These are phyloP conservation scores for Labrus mixtus DNA, from an alignment of 2,113 vertebrate genomes.

Conservation along the genomic window DNA sequence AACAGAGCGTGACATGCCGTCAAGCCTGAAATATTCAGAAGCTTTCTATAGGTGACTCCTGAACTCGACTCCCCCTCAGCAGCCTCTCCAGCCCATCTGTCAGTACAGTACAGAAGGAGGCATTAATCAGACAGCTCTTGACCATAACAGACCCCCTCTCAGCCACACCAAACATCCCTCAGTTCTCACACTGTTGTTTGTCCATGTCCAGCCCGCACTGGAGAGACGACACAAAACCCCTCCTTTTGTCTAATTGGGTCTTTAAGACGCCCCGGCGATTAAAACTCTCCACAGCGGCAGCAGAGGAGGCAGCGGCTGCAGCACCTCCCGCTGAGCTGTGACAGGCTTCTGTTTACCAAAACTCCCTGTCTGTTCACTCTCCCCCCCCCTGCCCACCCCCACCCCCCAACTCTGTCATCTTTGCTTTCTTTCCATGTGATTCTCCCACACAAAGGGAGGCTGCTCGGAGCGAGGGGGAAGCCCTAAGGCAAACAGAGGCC, in stretches of 20 bases:
- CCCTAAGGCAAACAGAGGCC: constrained; percentile 77
- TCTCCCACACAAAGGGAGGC: constrained; percentile 71
- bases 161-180: constrained; percentile 48
- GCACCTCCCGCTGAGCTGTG: constrained; percentile 70
- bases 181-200: constrained; percentile 72
- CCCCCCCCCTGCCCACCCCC: too few species aligned
- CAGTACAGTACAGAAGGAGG: constrained; percentile 43
- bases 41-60: constrained; percentile 43
- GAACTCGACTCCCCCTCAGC: constrained; percentile 18
- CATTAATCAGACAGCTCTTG: constrained; percentile 68
- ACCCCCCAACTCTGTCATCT: constrained; percentile 50
- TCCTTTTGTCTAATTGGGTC: constrained; percentile 68
- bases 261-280: constrained; percentile 64
- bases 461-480: constrained; percentile 54
- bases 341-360: constrained; percentile 77
- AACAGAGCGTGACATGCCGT: neutral
- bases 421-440: constrained; percentile 70
- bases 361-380: constrained; percentile 45
- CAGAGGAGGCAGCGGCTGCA: constrained; percentile 39
- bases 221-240: constrained; percentile 62
- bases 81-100: constrained; percentile 47
- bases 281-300: constrained; percentile 52
- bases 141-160: constrained; percentile 48
- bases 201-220: constrained; percentile 54
- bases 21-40: constrained; percentile 34